Conservation (phyloP, 2,113 vertebrate species). For the Sialia sialis region DNA sequence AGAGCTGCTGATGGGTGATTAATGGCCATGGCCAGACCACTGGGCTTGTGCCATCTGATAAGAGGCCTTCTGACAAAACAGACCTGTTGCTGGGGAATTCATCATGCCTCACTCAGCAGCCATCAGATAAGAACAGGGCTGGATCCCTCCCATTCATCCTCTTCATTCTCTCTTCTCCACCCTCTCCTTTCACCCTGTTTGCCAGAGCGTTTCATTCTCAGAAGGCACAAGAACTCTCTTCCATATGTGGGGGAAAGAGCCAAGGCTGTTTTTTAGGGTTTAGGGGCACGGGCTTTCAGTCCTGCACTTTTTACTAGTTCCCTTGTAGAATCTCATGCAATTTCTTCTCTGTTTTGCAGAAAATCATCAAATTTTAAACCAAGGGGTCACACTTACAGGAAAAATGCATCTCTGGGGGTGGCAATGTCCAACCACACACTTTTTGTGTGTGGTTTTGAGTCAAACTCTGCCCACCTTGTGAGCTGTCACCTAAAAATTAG, state of each 20-base stretch:
- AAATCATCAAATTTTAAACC: background rate
- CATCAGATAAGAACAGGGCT: conserved; percentile 35
- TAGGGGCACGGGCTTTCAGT: background rate
- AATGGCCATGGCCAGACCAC: background rate
- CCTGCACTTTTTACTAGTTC: background rate
- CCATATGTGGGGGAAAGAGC: background rate
- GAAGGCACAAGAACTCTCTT: background rate
- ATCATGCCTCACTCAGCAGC: conserved; percentile 53
- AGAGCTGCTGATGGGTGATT: conserved; percentile 11
- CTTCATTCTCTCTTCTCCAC: conserved; percentile 39
- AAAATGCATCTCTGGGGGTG: background rate
- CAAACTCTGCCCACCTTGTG: background rate
- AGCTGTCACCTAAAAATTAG: background rate
- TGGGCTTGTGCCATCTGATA: conserved; percentile 57
- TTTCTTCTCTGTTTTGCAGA: background rate
- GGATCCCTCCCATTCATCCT: conserved; percentile 34
- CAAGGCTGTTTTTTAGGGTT: background rate
- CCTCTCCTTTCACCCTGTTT: conserved; percentile 51
- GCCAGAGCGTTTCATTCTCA: conserved; percentile 32
- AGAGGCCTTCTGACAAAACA: conserved; percentile 61
- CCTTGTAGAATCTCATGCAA: background rate
- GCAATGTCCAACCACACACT: background rate
- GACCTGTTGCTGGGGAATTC: conserved; percentile 58
- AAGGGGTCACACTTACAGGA: accelerated
- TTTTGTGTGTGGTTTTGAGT: background rate